Percentiles rank a stretch among this genome's conserved stretches.
These are phyloP conservation scores for Emys orbicularis DNA, from an alignment of 2,797 vertebrate genomes.

Conservation along the genomic window DNA sequence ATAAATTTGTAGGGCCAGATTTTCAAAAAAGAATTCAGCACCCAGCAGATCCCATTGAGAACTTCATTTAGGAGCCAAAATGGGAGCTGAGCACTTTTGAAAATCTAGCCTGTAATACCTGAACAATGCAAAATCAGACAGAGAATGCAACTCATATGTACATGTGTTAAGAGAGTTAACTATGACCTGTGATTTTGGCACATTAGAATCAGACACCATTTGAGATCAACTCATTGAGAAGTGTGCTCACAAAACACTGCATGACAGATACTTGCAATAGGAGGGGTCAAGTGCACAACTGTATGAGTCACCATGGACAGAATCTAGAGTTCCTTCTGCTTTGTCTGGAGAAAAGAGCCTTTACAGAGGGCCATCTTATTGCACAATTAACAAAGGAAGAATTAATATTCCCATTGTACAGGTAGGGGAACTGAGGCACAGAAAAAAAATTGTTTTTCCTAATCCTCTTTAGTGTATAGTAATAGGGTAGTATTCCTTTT, in stretches of 20 bases:
- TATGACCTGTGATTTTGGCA: background rate
- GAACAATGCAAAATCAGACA: background rate
- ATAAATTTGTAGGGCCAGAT: background rate
- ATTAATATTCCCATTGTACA: rapidly evolving
- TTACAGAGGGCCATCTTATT: background rate
- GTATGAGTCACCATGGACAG: background rate
- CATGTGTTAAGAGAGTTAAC: background rate
- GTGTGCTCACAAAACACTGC: background rate
- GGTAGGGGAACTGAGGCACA: background rate
- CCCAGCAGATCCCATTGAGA: background rate
- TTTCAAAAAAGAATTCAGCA: background rate
- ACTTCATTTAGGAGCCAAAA: background rate
- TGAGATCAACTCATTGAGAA: background rate
- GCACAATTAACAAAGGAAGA: background rate
- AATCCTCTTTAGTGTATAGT: background rate
- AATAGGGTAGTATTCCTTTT: background rate
- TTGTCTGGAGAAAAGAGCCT: background rate
- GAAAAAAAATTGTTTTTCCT: background rate
- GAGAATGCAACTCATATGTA: background rate
- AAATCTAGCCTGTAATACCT: background rate
- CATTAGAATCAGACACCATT: background rate
- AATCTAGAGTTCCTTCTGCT: background rate
- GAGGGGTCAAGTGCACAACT: background rate
- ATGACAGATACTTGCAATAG: background rate
- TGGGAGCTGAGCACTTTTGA: background rate